Base-by-base conservation (phyloP, 1,140 invertebrate species). In the Philotrypesis tridentata region DNA sequence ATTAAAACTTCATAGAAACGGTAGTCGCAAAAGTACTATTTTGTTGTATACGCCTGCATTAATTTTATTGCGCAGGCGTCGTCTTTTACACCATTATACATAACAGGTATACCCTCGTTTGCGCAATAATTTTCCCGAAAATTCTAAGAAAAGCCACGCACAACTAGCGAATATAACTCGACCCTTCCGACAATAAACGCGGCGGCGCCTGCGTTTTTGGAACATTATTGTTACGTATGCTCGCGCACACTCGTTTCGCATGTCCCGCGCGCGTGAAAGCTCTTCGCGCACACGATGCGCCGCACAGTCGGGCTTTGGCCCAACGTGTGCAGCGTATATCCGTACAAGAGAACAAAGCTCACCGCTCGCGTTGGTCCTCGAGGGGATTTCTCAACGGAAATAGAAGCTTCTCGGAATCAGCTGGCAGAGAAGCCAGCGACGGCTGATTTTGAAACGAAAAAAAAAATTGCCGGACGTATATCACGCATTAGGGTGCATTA, bases 321-420 rank as follows among this genome's bases (percentile, higher is more conserved):
- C n/a, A n/a, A n/a, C n/a, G n/a, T n/a, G n/a, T n/a, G n/a, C n/a
- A n/a, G n/a, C n/a, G n/a, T n/a, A n/a, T n/a, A n/a, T n/a, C n/a
- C 48, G 27, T 65, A 27, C 9, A 29, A 63, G 29, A 25, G 78
- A 40, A 60, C 7, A 68, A 68, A 68, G 61, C 33, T 63, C 5
- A 25, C n/a, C n/a, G n/a, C n/a, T 29, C 31, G 60, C 17, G 48
- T 21, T 21, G 7, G 11, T 67, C 9, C 25, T 74, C 71, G 11
- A 74, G 71, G 71, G 71, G 55, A 55, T 80, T 74, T 40, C 61
- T 65, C 17, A 14, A 74, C 61, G 71, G 11, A 80, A 80, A 74
- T 80, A 74, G 71, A 73, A 65, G 25, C 7, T 79, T 79, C 68
- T 70, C 23, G 9, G 79, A 72, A 80, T 80, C 70, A 63, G 67